These are phyloP conservation scores for Dasyornis broadbenti DNA, from an alignment of 2,113 vertebrate species.

Conservation along the genomic window DNA sequence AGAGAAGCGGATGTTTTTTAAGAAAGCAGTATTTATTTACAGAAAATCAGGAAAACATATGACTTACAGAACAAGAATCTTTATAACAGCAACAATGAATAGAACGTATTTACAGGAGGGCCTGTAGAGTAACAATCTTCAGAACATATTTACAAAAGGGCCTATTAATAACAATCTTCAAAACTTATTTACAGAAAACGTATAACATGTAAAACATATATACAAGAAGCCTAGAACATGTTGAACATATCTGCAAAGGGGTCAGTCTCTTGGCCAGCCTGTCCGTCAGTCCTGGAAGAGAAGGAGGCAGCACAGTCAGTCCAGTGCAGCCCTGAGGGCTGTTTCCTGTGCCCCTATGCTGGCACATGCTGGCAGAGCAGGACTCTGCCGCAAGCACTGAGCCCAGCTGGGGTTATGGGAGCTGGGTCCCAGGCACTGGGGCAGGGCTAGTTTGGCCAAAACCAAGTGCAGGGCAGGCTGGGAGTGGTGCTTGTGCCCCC, in stretches of 20 bases:
- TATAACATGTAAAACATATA: too few species aligned
- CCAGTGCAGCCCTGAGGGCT: background rate
- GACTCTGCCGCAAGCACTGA: background rate
- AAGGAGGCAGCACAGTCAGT: background rate
- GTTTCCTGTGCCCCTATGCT: background rate
- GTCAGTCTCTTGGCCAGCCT: rapidly evolving
- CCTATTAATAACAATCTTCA: background rate
- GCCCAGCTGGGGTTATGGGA: background rate
- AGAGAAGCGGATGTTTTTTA: rapidly evolving
- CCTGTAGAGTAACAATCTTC: background rate
- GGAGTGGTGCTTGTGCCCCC: background rate
- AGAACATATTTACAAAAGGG: background rate
- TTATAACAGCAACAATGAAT: background rate
- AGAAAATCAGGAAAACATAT: rapidly evolving
- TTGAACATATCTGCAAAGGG: background rate
- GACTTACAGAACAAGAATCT: background rate
- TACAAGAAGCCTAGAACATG: too few species aligned
- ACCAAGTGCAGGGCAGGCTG: background rate
- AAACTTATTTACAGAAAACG: background rate
- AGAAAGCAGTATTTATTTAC: background rate
- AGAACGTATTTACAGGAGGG: background rate
- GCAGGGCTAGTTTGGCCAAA: background rate
- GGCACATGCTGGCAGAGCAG: background rate
- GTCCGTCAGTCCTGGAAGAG: too few species aligned
- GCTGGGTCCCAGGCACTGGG: background rate